Percentiles rank a stretch among this genome's conserved stretches.
Evolutionary conservation across 1,140 invertebrate genomes (phyloP).

Genomic region (Sipha flava): DNA sequence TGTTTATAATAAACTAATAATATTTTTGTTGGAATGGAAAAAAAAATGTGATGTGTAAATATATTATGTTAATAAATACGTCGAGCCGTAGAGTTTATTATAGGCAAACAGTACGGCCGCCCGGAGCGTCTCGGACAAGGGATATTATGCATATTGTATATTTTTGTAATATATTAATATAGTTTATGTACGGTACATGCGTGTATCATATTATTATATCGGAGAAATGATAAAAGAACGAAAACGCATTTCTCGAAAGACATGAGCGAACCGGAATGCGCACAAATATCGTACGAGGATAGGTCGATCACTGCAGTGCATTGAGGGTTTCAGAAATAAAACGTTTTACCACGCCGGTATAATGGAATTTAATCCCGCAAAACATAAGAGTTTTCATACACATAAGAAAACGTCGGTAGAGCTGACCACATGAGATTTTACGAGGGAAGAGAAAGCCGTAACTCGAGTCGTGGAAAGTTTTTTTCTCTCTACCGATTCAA

Average conservation of each 20-base stretch:
- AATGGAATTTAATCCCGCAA: neutral
- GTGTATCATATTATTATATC: too few species aligned
- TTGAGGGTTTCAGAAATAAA: neutral
- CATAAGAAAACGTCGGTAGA: neutral
- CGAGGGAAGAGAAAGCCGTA: neutral
- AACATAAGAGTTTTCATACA: neutral
- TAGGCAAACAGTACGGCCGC: neutral
- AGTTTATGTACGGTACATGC: neutral
- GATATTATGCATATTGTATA: too few species aligned
- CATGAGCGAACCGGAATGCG: neutral
- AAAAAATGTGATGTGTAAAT: neutral
- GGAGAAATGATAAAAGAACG: neutral
- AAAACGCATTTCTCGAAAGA: neutral
- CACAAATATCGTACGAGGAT: neutral
- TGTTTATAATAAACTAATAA: too few species aligned
- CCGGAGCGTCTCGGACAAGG: neutral
- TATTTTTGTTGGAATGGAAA: neutral
- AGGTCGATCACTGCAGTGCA: neutral
- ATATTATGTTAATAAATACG: neutral
- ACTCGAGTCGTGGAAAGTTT: neutral
- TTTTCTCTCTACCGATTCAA: neutral
- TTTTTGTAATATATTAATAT: neutral
- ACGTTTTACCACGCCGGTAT: neutral
- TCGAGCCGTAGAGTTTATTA: neutral
- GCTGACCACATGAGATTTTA: neutral